These are phyloP conservation scores for Lampris incognitus DNA, from an alignment of 2,113 vertebrate genomes.

Conservation along the genomic window DNA sequence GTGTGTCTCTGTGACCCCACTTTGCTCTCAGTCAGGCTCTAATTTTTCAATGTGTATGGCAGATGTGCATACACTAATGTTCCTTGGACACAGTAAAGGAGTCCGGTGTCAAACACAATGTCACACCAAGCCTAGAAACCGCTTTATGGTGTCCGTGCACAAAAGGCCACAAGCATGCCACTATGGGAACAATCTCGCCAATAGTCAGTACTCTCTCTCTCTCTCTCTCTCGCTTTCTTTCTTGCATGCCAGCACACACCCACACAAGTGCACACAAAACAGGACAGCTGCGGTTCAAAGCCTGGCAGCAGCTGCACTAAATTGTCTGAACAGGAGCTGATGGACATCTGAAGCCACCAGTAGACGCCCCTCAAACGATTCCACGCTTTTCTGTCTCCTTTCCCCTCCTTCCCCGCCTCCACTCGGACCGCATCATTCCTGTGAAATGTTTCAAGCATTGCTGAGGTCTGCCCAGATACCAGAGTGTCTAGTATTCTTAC, in stretches of 20 bases:
- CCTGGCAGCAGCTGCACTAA: constrained; percentile 68
- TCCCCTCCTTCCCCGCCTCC: constrained; percentile 35
- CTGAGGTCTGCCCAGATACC: constrained; percentile 74
- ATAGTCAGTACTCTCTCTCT: no score
- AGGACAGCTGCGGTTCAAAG: constrained; percentile 73
- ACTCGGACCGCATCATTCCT: constrained; percentile 66
- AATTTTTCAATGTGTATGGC: background rate
- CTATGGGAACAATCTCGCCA: no score
- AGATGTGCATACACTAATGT: constrained; percentile 42
- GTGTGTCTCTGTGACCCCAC: constrained; percentile 55
- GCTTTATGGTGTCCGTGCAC: constrained; percentile 28
- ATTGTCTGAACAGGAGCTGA: constrained; percentile 68
- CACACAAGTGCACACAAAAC: constrained; percentile 14
- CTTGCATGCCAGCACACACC: background rate
- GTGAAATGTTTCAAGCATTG: constrained; percentile 65
- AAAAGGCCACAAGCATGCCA: background rate
- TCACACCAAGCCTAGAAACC: constrained; percentile 23
- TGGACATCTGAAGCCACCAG: constrained; percentile 63
- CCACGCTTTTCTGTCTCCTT: constrained; percentile 63
- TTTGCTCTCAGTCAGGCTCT: constrained; percentile 41
- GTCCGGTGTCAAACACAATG: constrained; percentile 24
- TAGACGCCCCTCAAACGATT: constrained; percentile 64
- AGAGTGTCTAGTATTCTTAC: constrained; percentile 64
- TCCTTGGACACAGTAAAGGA: constrained; percentile 45
- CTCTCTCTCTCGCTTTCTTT: no score